These are phyloP conservation scores for Amphimedon queenslandica DNA, from an alignment of 37 sponge, comb jelly and placozoan species.

Conservation along the genomic window DNA sequence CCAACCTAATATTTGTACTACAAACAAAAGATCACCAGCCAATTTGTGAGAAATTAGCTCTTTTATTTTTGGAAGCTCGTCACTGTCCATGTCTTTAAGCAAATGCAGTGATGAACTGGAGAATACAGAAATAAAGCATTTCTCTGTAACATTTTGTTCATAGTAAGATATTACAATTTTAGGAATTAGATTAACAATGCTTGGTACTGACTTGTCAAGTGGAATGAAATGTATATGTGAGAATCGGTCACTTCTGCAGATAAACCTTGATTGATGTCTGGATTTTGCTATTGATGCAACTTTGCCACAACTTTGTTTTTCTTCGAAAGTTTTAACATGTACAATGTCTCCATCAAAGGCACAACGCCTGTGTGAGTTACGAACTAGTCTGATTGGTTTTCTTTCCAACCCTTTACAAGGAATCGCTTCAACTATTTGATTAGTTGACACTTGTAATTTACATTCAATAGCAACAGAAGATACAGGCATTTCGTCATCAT, in stretches of 20 bases:
- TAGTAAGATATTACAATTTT: background rate
- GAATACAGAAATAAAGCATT: constrained; percentile 33
- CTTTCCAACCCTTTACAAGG: no score
- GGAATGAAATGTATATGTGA: constrained; percentile 54
- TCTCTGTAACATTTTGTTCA: background rate
- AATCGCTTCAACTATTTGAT: no score
- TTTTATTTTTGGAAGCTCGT: constrained; percentile 35
- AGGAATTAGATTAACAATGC: constrained; percentile 55
- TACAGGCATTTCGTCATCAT: constrained; percentile 7
- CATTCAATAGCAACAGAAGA: constrained; percentile 11
- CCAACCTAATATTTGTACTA: constrained; percentile 42
- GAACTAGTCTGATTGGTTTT: no score
- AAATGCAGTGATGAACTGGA: background rate
- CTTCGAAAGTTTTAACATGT: constrained; percentile 18
- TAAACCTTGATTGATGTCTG: constrained; percentile 14
- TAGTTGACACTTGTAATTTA: no score
- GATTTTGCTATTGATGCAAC: constrained; percentile 21
- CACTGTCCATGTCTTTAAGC: background rate
- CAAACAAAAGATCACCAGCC: constrained; percentile 50
- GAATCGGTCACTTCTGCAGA: constrained; percentile 37
- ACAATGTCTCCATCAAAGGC: constrained; percentile 66
- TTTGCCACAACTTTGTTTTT: constrained; percentile 23
- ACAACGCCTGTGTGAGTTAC: no score
- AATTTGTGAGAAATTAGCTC: constrained; percentile 39
- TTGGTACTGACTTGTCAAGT: constrained; percentile 35